Evolutionary conservation across 2,113 vertebrate genomes (phyloP).

Genomic region (Argyrosomus japonicus): DNA sequence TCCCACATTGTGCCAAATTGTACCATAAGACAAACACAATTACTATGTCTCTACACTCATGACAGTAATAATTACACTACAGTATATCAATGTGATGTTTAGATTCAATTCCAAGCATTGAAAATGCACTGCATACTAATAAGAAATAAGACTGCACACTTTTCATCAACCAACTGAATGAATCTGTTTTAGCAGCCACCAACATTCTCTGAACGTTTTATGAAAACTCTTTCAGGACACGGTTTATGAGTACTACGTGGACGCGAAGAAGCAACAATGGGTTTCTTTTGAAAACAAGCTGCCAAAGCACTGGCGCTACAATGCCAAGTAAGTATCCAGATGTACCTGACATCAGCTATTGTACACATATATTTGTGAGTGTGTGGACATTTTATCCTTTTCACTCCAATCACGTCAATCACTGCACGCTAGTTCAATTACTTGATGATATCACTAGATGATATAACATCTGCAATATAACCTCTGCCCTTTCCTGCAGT

Average conservation of each 20-base stretch:
- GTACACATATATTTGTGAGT: neutral
- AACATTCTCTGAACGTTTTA: neutral
- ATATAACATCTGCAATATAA: neutral
- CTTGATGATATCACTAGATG: neutral
- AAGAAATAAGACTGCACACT: neutral
- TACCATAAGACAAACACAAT: neutral
- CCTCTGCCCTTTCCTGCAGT: conserved; percentile 68
- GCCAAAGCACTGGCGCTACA: conserved; percentile 88
- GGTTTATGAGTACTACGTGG: conserved; percentile 91
- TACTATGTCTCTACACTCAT: neutral
- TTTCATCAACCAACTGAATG: neutral
- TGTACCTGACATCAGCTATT: neutral
- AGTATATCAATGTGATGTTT: neutral
- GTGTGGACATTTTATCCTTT: neutral
- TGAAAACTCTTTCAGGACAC: conserved; percentile 84
- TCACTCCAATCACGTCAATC: neutral
- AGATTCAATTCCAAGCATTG: neutral
- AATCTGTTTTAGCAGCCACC: neutral
- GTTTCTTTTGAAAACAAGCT: conserved; percentile 89
- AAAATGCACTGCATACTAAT: neutral
- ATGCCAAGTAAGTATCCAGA: conserved; percentile 82
- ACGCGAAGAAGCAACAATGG: conserved; percentile 88
- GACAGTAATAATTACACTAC: neutral
- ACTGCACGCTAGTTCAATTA: neutral
- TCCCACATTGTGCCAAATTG: neutral